Conservation (phyloP, 1,140 invertebrate genomes). For the Xylocopa sonorina region DNA sequence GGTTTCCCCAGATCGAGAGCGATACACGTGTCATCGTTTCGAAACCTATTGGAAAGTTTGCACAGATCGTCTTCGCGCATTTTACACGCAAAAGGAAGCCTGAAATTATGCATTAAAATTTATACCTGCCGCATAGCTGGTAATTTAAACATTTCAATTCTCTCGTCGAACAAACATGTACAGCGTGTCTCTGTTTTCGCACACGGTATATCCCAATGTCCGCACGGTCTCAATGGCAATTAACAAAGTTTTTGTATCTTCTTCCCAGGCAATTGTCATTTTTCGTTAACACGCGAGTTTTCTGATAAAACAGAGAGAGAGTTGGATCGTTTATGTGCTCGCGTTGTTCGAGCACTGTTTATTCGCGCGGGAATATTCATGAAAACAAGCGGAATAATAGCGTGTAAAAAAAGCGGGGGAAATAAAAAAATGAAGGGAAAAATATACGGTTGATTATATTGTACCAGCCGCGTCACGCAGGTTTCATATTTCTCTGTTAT, state of each 20-base stretch:
- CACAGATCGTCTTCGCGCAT: too few species aligned
- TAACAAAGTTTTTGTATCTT: background rate
- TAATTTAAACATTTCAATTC: too few species aligned
- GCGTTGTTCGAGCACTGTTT: constrained; percentile 25
- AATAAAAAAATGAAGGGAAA: constrained; percentile 1
- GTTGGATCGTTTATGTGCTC: constrained; percentile 21
- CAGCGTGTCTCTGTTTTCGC: background rate
- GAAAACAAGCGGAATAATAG: background rate
- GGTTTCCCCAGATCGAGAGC: background rate
- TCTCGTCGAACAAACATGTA: too few species aligned
- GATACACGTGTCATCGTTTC: background rate
- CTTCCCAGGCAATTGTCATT: too few species aligned
- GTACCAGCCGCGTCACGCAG: background rate
- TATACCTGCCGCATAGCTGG: background rate
- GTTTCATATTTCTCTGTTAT: constrained; percentile 17
- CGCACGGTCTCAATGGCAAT: background rate
- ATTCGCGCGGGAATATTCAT: constrained; percentile 26
- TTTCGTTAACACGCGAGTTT: background rate
- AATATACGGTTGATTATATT: constrained; percentile 21
- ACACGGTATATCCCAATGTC: background rate
- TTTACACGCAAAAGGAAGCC: too few species aligned
- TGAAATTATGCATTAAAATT: constrained; percentile 8
- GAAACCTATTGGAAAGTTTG: background rate
- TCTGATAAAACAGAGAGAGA: constrained; percentile 10
- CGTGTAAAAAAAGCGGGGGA: constrained; percentile 15